These are phyloP conservation scores for Hymenopus coronatus DNA, from an alignment of 2,888 invertebrate species.

Conservation along the genomic window DNA sequence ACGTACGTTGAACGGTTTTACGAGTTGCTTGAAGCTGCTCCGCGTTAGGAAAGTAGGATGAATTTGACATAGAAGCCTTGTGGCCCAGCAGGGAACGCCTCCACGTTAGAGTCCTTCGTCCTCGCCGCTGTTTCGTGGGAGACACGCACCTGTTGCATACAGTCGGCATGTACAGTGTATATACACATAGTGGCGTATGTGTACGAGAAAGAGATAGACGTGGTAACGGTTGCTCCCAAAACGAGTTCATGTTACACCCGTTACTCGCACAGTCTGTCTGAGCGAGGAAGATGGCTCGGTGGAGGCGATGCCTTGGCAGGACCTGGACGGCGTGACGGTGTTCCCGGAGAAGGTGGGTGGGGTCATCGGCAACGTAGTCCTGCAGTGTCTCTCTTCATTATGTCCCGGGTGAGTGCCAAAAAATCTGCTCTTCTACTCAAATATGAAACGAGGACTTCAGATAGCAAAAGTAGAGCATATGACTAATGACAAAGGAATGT, in stretches of 20 bases:
- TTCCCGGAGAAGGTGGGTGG: slow-evolving; percentile 43
- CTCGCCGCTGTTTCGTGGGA: not conserved
- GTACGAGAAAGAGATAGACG: not conserved
- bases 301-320: not conserved
- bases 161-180: not conserved
- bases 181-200: not conserved
- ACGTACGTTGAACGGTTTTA: no score
- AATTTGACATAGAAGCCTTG: no score
- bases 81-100: no score
- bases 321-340: slow-evolving; percentile 18
- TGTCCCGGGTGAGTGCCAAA: slow-evolving; percentile 36
- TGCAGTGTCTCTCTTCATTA: slow-evolving; percentile 50
- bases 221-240: not conserved
- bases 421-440: no score
- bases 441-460: no score
- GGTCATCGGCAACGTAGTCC: slow-evolving; percentile 47
- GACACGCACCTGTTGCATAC: not conserved
- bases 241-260: not conserved
- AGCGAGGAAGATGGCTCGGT: not conserved
- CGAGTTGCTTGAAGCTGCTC: no score
- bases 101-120: no score
- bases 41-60: no score
- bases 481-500: no score
- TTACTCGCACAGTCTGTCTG: not conserved
- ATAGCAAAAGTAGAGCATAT: no score